Evolutionary conservation across 1,140 invertebrate species (phyloP), one percentile per base, ranked within the genome.

Genomic region (Coenobita brevimanus): DNA sequence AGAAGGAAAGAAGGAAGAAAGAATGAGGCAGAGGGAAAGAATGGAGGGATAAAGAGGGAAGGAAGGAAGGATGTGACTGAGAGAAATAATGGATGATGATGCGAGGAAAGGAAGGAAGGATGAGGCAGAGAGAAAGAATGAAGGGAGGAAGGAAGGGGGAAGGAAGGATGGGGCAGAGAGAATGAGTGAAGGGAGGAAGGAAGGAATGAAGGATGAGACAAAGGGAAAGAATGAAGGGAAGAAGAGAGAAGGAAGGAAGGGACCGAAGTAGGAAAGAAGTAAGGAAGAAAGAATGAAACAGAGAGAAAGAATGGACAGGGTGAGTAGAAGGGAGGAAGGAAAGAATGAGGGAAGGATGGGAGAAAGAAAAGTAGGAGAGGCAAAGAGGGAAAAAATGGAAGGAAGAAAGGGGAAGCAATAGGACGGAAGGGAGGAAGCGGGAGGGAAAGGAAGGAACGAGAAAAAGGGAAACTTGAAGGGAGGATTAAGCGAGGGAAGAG

Each of bases 101-200:
- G 10, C 41, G 24, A 46, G 17, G 46, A 54, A 4, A 36, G 50
- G 76, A 36, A 15, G 46, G 43, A n/a, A 54, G 76, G 76, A 43
- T 13, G 10, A n/a, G 76, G 30, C 24, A 30, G 76, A n/a, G 78
- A 15, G 15, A 24, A 6, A 24, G 43, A 24, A 30, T 21, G 41
- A n/a, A 27, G 33, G 78, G n/a, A 50, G 33, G 78, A 33, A 50
- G 33, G 78, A n/a, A 50, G n/a, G 78, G 33, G 54, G 33, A 50
- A 33, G 78, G n/a, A 54, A 33, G 54, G 33, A 54, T 17, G 78
- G 33, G 78, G 24, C 17, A 24, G 75, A n/a, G 33, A 8, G 33
- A 36, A 33, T 8, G 69, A 36, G 33, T 8, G 69, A 36, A 33
- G 38, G 69, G 38, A 33, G n/a, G 69, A n/a, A 33, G n/a, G 69